phyloP scores from a whole-genome alignment of 1,140 invertebrate species.

The Ceratosolen fusciceps region DNA sequence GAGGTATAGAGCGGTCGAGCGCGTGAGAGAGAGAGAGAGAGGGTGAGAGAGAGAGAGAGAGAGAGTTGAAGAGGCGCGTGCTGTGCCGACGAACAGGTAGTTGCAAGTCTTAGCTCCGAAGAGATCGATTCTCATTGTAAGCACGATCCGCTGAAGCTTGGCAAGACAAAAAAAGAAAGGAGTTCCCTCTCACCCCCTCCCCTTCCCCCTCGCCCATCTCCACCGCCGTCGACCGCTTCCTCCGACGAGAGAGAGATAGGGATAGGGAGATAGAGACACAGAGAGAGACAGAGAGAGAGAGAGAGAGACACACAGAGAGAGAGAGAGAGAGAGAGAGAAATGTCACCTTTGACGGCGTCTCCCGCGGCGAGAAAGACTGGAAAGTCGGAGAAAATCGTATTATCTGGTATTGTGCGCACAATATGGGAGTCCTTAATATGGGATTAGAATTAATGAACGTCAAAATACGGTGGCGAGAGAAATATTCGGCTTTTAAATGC shows the following conservation, averaged over 20 bases:
- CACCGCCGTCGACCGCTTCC: no score
- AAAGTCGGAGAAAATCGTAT: constrained; percentile 42
- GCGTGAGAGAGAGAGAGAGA: not conserved
- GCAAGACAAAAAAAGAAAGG: constrained; percentile 7
- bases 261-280: not conserved
- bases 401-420: constrained; percentile 3
- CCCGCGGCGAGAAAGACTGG: constrained; percentile 14
- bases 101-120: constrained; percentile 22
- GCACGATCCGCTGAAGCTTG: not conserved
- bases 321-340: not conserved
- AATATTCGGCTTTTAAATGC: constrained; percentile 23
- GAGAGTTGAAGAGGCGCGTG: constrained; percentile 41
- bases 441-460: constrained; percentile 34
- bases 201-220: constrained; percentile 8
- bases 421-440: not conserved
- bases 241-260: not conserved
- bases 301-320: not conserved
- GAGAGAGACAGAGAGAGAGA: not conserved
- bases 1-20: no score
- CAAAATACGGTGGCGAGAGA: constrained; percentile 32
- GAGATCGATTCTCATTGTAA: constrained; percentile 50
- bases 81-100: constrained; percentile 47
- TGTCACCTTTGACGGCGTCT: not conserved
- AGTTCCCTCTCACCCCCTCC: constrained; percentile 20
- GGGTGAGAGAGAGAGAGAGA: constrained; percentile 9